Conservation (phyloP, 1,140 invertebrate genomes). For the Eumeta japonica region DNA sequence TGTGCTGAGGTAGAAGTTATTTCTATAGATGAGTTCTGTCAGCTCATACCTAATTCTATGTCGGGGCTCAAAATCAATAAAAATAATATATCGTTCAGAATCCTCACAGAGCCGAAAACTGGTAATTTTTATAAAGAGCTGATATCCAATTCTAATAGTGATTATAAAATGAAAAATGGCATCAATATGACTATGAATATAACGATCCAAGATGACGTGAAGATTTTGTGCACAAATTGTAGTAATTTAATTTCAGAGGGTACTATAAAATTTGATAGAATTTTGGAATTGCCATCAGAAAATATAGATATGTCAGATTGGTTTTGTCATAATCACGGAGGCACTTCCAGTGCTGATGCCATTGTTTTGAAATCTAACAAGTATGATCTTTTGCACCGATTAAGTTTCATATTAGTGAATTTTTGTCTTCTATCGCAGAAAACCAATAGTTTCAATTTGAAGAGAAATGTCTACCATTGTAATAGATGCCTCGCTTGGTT, state of each 20-base stretch:
- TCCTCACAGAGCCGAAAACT: slow-evolving; percentile 46
- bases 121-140: slow-evolving; percentile 59
- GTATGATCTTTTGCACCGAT: slow-evolving; percentile 52
- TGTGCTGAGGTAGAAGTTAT: slow-evolving; percentile 33
- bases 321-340: slow-evolving; percentile 54
- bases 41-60: slow-evolving; percentile 51
- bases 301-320: slow-evolving; percentile 58
- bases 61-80: slow-evolving; percentile 49
- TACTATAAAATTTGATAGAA: slow-evolving; percentile 44
- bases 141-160: slow-evolving; percentile 25
- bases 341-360: slow-evolving; percentile 14
- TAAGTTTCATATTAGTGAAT: slow-evolving; percentile 55
- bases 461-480: slow-evolving; percentile 52
- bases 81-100: slow-evolving; percentile 48
- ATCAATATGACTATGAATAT: slow-evolving; percentile 37
- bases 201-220: slow-evolving; percentile 28
- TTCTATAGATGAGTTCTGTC: slow-evolving; percentile 43
- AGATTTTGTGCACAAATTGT: slow-evolving; percentile 56
- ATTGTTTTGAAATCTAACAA: slow-evolving; percentile 40
- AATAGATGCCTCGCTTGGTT: slow-evolving; percentile 58
- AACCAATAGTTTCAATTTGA: slow-evolving; percentile 41
- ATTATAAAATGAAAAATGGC: slow-evolving; percentile 20
- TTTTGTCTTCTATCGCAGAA: slow-evolving; percentile 32
- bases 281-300: slow-evolving; percentile 57
- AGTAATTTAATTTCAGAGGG: slow-evolving; percentile 40